A percentile compares a stretch with the other conserved stretches of the same genome.
Conservation (phyloP, 1,140 invertebrate genomes). For the Bombus confusus region DNA sequence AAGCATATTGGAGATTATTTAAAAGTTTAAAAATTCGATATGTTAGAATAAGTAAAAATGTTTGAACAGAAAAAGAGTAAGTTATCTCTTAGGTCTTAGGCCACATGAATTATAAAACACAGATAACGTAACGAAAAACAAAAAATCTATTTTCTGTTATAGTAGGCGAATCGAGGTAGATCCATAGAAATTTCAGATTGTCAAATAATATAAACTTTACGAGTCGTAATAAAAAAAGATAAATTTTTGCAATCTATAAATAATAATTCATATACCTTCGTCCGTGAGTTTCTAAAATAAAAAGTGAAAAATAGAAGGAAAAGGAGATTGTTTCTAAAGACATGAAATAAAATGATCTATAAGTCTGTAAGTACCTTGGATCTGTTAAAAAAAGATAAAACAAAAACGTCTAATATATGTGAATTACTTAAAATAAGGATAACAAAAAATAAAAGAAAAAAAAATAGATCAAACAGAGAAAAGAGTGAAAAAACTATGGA, state of each 20-base stretch:
- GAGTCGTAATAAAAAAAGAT: no score
- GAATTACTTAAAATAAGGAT: not conserved
- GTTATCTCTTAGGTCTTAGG: not conserved
- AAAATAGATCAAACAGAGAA: not conserved
- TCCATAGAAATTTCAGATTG: not conserved
- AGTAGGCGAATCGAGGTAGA: not conserved
- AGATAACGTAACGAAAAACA: not conserved
- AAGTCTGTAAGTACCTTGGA: not conserved
- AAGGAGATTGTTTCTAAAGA: not conserved
- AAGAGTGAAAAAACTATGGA: conserved; percentile 6
- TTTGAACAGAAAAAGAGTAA: no score
- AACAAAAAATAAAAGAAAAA: not conserved
- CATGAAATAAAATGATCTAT: not conserved
- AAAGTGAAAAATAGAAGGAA: not conserved
- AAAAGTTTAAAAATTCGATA: not conserved
- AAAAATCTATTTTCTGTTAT: not conserved
- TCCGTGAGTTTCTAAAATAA: not conserved
- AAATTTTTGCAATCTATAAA: not conserved
- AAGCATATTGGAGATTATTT: not conserved
- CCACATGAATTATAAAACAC: not conserved
- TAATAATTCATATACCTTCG: not conserved
- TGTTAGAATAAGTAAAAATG: not conserved
- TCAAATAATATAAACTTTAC: not conserved
- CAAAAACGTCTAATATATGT: not conserved
- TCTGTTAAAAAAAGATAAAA: not conserved